These are phyloP conservation scores for Thymelicus lineola DNA, from an alignment of 2,888 invertebrate species.

Conservation along the genomic window DNA sequence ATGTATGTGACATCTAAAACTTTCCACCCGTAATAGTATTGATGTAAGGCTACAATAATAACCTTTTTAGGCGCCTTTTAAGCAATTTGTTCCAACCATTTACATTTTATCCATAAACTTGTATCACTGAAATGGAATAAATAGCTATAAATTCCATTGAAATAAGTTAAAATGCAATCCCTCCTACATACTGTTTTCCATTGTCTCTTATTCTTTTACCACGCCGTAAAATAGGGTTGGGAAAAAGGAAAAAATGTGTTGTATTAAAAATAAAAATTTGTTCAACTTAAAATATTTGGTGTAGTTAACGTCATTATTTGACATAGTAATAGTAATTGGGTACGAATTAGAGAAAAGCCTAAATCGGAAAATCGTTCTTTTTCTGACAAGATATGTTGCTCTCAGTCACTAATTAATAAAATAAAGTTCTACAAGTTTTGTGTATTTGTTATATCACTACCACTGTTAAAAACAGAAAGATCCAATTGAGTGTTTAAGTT, in stretches of 20 bases:
- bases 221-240: slow-evolving; percentile 5
- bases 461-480: too few species aligned
- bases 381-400: too few species aligned
- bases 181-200: slow-evolving; percentile 15
- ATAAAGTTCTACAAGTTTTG: too few species aligned
- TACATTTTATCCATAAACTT: background rate
- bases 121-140: background rate
- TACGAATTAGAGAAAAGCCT: too few species aligned
- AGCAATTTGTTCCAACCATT: background rate
- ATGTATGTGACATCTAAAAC: background rate
- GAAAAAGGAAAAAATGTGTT: background rate
- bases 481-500: too few species aligned
- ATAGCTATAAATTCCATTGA: background rate
- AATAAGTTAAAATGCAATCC: slow-evolving; percentile 1
- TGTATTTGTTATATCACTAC: too few species aligned
- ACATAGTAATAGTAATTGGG: too few species aligned
- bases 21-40: background rate
- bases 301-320: too few species aligned
- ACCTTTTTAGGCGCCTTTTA: background rate
- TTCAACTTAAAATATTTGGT: too few species aligned
- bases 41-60: background rate
- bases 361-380: too few species aligned
- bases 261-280: background rate
- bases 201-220: slow-evolving; percentile 11
- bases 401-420: too few species aligned